Percentiles rank a stretch among this genome's conserved stretches.
These are phyloP conservation scores for Bambusicola thoracicus DNA, from an alignment of 2,113 vertebrate genomes.

Conservation along the genomic window DNA sequence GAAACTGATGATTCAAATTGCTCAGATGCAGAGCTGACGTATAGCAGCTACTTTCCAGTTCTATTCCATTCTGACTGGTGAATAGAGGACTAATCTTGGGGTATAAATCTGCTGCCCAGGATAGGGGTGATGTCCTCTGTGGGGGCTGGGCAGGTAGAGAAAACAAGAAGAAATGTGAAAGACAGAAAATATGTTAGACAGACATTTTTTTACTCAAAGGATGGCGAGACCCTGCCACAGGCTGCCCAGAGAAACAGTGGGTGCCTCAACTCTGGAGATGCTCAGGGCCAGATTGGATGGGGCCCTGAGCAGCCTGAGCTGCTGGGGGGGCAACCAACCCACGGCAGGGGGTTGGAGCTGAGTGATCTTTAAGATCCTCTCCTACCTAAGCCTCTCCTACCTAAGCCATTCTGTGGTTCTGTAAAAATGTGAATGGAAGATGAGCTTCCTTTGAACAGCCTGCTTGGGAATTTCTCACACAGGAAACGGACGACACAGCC, in stretches of 20 bases:
- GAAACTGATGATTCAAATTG: background rate
- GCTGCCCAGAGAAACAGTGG: no score
- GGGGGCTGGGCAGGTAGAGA: background rate
- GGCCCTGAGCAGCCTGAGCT: no score
- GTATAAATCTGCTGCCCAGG: background rate
- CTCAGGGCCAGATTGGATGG: no score
- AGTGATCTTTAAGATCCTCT: no score
- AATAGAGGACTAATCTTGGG: background rate
- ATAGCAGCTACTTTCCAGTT: background rate
- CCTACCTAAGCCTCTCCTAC: no score
- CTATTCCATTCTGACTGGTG: background rate
- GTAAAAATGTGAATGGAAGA: background rate
- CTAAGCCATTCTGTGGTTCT: no score
- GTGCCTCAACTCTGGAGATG: no score
- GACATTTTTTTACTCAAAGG: no score
- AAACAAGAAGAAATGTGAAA: background rate
- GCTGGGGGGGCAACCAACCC: no score
- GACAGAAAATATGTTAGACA: background rate
- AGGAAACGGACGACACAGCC: background rate
- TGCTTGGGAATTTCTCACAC: background rate
- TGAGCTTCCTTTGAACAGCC: background rate
- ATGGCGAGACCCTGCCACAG: no score
- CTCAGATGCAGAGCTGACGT: background rate
- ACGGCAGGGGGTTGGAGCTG: no score
- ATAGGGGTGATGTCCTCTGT: background rate